A percentile compares a stretch with the other conserved stretches of the same genome.
These are phyloP conservation scores for Hipposideros larvatus DNA, from an alignment of 2,797 vertebrate genomes.

Conservation along the genomic window DNA sequence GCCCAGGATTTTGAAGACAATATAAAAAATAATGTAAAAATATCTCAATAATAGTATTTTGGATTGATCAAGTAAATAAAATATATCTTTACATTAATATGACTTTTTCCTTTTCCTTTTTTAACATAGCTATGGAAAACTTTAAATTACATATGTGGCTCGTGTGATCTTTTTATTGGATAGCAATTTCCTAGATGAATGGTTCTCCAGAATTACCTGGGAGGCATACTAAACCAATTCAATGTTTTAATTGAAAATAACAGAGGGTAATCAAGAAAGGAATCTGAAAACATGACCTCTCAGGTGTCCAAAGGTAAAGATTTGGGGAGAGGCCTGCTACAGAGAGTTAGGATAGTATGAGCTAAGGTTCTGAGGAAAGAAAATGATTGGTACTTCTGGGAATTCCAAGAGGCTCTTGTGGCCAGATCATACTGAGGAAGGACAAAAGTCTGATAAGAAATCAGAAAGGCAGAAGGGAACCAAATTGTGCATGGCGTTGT, in stretches of 20 bases:
- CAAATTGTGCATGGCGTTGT: background rate
- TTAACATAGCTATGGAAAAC: background rate
- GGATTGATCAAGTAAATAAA: background rate
- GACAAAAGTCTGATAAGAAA: background rate
- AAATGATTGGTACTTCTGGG: background rate
- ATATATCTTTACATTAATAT: conserved; percentile 9
- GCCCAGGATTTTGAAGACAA: background rate
- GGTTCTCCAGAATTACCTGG: conserved; percentile 37
- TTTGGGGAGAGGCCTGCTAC: background rate
- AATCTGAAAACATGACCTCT: background rate
- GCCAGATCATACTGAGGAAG: background rate
- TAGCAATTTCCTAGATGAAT: conserved; percentile 32
- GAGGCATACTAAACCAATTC: conserved; percentile 22
- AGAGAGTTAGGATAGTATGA: background rate
- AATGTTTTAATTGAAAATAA: conserved; percentile 7
- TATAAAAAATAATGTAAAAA: background rate
- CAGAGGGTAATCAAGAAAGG: background rate
- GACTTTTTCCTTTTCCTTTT: background rate
- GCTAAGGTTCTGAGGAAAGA: background rate
- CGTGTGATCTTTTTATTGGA: conserved; percentile 36
- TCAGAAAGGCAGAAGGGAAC: background rate
- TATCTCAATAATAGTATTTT: background rate
- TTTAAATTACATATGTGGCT: background rate
- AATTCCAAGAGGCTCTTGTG: background rate
- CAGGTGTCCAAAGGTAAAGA: background rate